Conservation (phyloP, 1,140 invertebrate species). For the Lineus longissimus region DNA sequence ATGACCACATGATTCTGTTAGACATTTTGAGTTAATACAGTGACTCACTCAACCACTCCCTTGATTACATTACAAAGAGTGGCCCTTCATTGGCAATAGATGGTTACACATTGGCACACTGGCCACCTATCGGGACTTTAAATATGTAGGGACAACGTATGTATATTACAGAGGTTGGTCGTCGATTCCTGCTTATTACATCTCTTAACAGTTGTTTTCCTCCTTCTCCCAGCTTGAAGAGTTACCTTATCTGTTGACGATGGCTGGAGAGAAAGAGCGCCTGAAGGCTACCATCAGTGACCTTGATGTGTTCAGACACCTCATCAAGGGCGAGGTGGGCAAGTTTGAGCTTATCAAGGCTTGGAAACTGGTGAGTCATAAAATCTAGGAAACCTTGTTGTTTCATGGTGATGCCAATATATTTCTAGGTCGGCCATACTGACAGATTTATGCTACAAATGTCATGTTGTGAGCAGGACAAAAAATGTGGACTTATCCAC, state of each 20-base stretch:
- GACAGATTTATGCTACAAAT: neutral
- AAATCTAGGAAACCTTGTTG: neutral
- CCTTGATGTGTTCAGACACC: conserved; percentile 26
- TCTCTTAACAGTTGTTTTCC: too few relatives aligned
- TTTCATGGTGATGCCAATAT: neutral
- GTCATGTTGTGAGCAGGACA: too few relatives aligned
- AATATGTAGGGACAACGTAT: too few relatives aligned
- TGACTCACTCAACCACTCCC: too few relatives aligned
- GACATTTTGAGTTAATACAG: too few relatives aligned
- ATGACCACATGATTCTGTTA: too few relatives aligned
- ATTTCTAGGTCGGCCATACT: neutral
- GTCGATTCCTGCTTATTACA: too few relatives aligned
- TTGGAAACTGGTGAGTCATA: conserved; percentile 28
- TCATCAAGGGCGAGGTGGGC: conserved; percentile 27
- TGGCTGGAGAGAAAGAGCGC: conserved; percentile 24
- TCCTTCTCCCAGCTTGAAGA: conserved; percentile 30
- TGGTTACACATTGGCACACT: too few relatives aligned
- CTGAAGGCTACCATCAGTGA: conserved; percentile 27
- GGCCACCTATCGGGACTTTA: too few relatives aligned
- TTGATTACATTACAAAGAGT: too few relatives aligned
- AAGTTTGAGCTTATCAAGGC: conserved; percentile 35
- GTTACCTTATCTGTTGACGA: conserved; percentile 27
- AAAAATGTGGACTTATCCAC: neutral
- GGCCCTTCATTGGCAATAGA: too few relatives aligned
- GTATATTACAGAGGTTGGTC: too few relatives aligned